phyloP scores from a whole-genome alignment of 2,888 invertebrate genomes.

The Altica lythri region DNA sequence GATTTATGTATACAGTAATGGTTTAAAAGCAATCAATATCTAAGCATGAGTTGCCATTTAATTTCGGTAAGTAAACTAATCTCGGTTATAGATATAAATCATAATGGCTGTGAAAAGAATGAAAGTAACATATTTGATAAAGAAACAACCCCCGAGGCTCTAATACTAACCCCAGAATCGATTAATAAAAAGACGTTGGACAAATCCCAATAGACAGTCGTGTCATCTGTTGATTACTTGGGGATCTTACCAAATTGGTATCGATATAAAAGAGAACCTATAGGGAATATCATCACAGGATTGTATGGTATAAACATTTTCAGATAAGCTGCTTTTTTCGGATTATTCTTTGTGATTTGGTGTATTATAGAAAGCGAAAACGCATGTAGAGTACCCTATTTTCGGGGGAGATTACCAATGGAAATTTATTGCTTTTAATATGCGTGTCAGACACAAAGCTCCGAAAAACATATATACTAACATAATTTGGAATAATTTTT shows the following conservation, averaged over 20 bases:
- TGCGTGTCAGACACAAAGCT: too few relatives aligned
- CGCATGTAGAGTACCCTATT: too few relatives aligned
- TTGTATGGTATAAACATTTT: too few relatives aligned
- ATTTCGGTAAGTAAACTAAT: constrained; percentile 30
- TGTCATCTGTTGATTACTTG: constrained; percentile 55
- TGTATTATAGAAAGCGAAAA: too few relatives aligned
- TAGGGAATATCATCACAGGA: constrained; percentile 5
- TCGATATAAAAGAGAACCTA: constrained; percentile 27
- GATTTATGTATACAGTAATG: too few relatives aligned
- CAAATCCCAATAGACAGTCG: constrained; percentile 50
- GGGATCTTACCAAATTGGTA: constrained; percentile 53
- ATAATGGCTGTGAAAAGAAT: constrained; percentile 30
- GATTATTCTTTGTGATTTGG: too few relatives aligned
- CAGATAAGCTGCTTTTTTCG: too few relatives aligned
- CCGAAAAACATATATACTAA: too few relatives aligned
- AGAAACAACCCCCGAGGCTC: constrained; percentile 49
- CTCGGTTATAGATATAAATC: constrained; percentile 33
- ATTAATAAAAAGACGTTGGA: constrained; percentile 55
- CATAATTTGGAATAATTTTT: too few relatives aligned
- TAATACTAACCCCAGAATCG: constrained; percentile 51
- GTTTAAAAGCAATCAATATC: neutral
- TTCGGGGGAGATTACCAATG: too few relatives aligned
- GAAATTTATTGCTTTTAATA: too few relatives aligned
- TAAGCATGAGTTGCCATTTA: neutral
- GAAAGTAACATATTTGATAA: constrained; percentile 40